Percentiles rank a stretch among this genome's conserved stretches.
Conservation (phyloP, 2,888 invertebrate genomes). For the Lithophane semibrunnea region DNA sequence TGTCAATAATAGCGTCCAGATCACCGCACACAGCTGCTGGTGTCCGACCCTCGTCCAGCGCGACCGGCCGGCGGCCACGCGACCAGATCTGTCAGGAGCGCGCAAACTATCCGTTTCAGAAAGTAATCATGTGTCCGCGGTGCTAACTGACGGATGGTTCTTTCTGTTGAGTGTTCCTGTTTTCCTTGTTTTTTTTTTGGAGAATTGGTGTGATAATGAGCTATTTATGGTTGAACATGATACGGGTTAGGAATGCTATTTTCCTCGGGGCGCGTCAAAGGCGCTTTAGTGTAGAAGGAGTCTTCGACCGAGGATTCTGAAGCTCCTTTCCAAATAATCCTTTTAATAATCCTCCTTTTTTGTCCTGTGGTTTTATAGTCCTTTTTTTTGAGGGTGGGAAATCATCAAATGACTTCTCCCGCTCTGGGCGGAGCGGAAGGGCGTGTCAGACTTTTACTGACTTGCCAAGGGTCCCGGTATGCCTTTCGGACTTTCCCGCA, state of each 20-base stretch:
- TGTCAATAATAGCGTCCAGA: slow-evolving; percentile 58
- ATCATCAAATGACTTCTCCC: no score
- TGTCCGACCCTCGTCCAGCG: slow-evolving; percentile 64
- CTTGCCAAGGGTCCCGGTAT: no score
- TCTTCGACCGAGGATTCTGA: not conserved
- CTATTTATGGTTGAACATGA: slow-evolving; percentile 5
- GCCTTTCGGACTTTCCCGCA: no score
- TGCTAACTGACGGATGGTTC: slow-evolving; percentile 17
- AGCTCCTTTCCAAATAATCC: no score
- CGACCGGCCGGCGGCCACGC: slow-evolving; percentile 51
- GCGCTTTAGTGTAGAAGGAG: not conserved
- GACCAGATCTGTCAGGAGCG: slow-evolving; percentile 62
- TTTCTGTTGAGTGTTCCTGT: not conserved
- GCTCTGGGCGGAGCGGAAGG: no score
- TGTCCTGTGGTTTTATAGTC: no score
- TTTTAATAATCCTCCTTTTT: no score
- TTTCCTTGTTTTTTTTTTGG: slow-evolving; percentile 20
- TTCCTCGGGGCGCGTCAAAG: no score
- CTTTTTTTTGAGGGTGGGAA: no score
- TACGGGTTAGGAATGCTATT: not conserved
- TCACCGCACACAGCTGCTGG: slow-evolving; percentile 39
- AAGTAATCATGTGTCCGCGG: slow-evolving; percentile 60
- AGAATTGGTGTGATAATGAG: not conserved
- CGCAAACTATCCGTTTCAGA: slow-evolving; percentile 53
- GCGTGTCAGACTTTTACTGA: no score